Percentiles rank a stretch among this genome's conserved stretches.
Conservation (phyloP, 2,113 vertebrate species). For the Peromyscus maniculatus region DNA sequence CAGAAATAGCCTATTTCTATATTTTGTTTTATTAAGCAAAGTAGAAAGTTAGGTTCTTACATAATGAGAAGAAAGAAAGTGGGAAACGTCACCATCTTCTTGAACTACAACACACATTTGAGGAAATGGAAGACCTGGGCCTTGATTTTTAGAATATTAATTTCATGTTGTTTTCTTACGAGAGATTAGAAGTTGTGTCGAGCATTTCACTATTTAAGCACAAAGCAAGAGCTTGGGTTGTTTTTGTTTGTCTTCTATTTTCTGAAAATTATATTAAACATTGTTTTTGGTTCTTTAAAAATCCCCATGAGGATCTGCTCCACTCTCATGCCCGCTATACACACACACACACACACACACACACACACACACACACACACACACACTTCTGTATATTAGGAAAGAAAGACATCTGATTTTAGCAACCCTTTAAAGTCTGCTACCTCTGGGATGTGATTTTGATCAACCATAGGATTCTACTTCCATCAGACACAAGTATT, state of each 20-base stretch:
- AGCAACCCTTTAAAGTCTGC: neutral
- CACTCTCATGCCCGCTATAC: neutral
- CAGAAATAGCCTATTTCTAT: neutral
- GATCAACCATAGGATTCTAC: neutral
- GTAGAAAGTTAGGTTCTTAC: neutral
- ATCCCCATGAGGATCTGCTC: neutral
- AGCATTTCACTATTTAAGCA: neutral
- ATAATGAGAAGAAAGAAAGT: neutral
- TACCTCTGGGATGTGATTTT: constrained; percentile 14
- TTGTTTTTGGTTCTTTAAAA: constrained; percentile 25
- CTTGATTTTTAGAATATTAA: neutral
- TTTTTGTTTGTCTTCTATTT: constrained; percentile 30
- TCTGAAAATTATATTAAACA: constrained; percentile 33
- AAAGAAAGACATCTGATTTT: neutral
- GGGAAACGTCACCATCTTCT: neutral
- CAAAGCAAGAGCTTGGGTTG: neutral
- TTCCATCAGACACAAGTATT: neutral
- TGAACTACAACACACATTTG: constrained; percentile 2
- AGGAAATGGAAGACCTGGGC: neutral
- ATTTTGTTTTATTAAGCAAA: neutral
- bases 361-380: neutral
- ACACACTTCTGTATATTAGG: neutral
- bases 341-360: neutral
- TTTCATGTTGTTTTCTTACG: constrained; percentile 37
- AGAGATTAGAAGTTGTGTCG: neutral